Base-by-base conservation (phyloP, 2,113 vertebrate species). In the Eira barbara region DNA sequence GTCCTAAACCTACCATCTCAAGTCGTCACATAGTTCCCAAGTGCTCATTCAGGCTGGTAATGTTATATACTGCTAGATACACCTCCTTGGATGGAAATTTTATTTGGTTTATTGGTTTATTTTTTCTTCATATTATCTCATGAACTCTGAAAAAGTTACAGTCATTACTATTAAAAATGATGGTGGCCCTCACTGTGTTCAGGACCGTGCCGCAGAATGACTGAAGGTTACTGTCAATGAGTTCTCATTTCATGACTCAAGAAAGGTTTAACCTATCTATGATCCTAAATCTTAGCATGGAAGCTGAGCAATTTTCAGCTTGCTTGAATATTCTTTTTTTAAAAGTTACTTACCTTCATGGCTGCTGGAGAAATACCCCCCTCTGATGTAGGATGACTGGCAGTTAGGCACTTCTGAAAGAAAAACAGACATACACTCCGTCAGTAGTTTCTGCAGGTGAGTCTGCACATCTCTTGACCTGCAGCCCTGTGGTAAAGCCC, bases 371-470 rank as follows among this genome's bases (percentile, higher is more conserved):
- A 99, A 99, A 98, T 99, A 99, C 0, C 98, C 99, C 67, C 98
- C 99, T 98, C 99, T 99, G 97, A 99, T 98, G 96, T 99, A 99
- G 0, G 99, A 99, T 55, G 99, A 99, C 99, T 99, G 99, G 98
- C 99, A 99, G 98, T 99, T 99, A 99, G 99, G 99, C 99, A 99
- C 99, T 99, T 99, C 99, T 99, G 99, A 55, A 98, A 99, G 84
- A 97, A 47, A 99, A 94, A 98, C 0, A 36, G 52, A 97, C 29
- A 83, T 6, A 84, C 27, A 87, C 14, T 3, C 29, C 0, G 0
- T 95, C 92, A 97, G 20, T 27, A 23, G 20, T 67, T 59, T 73
- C 49, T 79, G 61, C 4, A 45, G 36, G 1, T 55, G 52, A 89
- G 49, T 3, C 17, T 55, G 78, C 71, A 63, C 7, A 67, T 4